Conservation (phyloP, 2,797 vertebrate genomes). For the Acanthornis magna region DNA sequence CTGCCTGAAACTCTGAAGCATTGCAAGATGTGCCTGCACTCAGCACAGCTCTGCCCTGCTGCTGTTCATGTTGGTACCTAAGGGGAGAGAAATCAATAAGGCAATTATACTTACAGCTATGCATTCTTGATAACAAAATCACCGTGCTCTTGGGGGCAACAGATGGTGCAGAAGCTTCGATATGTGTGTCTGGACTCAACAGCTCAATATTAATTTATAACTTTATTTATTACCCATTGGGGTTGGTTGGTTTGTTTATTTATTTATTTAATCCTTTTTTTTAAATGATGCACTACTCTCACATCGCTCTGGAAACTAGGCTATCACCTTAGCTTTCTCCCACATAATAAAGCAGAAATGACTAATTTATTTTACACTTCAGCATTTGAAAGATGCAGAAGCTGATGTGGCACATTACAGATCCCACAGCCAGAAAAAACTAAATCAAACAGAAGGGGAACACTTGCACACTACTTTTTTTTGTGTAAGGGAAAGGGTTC, state of each 20-base stretch:
- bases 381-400: background rate
- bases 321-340: background rate
- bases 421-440: background rate
- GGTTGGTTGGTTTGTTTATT: background rate
- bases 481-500: background rate
- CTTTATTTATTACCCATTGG: background rate
- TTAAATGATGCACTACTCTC: background rate
- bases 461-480: background rate
- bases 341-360: background rate
- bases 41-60: background rate
- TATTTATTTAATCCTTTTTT: too few relatives aligned
- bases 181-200: background rate
- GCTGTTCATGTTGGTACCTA: background rate
- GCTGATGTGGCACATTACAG: background rate
- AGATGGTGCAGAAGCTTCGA: background rate
- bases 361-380: background rate
- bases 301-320: background rate
- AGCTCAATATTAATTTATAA: background rate
- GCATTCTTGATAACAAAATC: background rate
- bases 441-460: background rate
- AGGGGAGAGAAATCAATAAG: background rate
- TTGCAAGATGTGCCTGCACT: background rate
- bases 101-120: background rate
- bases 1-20: background rate
- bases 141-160: background rate